Percentiles rank a stretch among this genome's conserved stretches.
phyloP scores from a whole-genome alignment of 2,888 invertebrate genomes.

The Caenorhabditis becei region DNA sequence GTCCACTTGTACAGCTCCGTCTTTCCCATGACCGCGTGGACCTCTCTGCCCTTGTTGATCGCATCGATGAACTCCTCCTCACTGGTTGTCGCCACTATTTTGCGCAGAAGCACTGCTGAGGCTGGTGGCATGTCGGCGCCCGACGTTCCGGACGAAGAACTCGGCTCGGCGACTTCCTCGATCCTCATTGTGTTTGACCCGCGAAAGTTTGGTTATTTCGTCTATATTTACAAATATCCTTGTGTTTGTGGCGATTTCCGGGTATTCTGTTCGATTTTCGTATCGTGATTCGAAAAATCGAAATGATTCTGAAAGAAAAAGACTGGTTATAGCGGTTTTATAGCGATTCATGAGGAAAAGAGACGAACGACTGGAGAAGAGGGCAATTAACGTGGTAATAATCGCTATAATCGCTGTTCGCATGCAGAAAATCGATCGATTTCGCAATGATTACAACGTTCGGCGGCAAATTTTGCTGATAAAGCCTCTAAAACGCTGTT shows the following conservation, averaged over 20 bases:
- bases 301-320: not conserved
- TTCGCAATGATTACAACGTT: not conserved
- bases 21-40: slow-evolving; percentile 68
- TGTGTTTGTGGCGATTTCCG: not conserved
- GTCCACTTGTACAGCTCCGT: slow-evolving; percentile 76
- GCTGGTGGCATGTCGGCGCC: slow-evolving; percentile 55
- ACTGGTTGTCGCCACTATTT: slow-evolving; percentile 45
- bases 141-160: slow-evolving; percentile 2
- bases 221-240: slow-evolving; percentile 53
- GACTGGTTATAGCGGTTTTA: no score
- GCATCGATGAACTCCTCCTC: slow-evolving; percentile 61
- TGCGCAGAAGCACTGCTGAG: slow-evolving; percentile 40
- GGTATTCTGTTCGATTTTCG: slow-evolving; percentile 1
- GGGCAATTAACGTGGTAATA: not conserved
- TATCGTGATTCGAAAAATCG: not conserved
- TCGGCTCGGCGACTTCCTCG: slow-evolving; percentile 40
- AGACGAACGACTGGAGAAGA: no score
- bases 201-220: slow-evolving; percentile 1
- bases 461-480: no score
- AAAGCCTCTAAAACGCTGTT: no score
- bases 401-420: not conserved
- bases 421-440: not conserved
- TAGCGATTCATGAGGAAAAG: no score
- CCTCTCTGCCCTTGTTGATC: slow-evolving; percentile 61
- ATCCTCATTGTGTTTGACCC: slow-evolving; percentile 43